Conservation (phyloP, 2,113 vertebrate genomes). For the Callionymus lyra region DNA sequence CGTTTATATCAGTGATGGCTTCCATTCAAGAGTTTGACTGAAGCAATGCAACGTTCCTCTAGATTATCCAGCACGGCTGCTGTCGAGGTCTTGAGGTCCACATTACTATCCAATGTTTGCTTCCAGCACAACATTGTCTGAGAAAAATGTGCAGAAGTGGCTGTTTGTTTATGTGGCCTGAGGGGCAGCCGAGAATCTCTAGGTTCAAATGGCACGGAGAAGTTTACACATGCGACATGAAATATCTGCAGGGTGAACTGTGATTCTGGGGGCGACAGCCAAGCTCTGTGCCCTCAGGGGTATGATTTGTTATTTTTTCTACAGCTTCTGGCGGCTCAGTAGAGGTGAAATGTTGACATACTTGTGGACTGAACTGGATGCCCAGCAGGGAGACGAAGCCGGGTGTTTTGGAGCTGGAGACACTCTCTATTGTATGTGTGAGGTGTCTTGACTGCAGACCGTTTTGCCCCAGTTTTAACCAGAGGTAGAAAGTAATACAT, state of each 20-base stretch:
- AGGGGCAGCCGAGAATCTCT: slow-evolving; percentile 13
- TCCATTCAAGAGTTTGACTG: too few relatives aligned
- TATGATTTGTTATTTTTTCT: slow-evolving; percentile 26
- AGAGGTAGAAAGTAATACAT: too few relatives aligned
- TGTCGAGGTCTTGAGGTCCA: too few relatives aligned
- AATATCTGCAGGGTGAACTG: slow-evolving; percentile 33
- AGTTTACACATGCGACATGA: slow-evolving; percentile 29
- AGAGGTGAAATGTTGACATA: slow-evolving; percentile 6
- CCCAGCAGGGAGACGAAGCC: slow-evolving; percentile 15
- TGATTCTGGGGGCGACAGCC: slow-evolving; percentile 8
- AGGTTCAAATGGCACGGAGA: slow-evolving; percentile 31
- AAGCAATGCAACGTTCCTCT: too few relatives aligned
- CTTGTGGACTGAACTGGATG: slow-evolving; percentile 15
- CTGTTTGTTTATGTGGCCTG: slow-evolving; percentile 6
- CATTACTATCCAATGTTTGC: too few relatives aligned
- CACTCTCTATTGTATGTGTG: slow-evolving; percentile 12
- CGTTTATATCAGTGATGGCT: too few relatives aligned
- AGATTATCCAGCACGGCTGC: too few relatives aligned
- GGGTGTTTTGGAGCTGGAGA: slow-evolving; percentile 23
- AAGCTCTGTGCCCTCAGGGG: slow-evolving; percentile 21
- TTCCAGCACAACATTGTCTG: neutral
- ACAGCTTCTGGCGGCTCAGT: slow-evolving; percentile 5
- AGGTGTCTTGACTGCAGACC: too few relatives aligned
- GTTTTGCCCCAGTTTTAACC: too few relatives aligned
- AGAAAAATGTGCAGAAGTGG: neutral